Percentiles rank a stretch among this genome's conserved stretches.
Conservation (phyloP, 2,888 invertebrate species). For the Volucella inanis region DNA sequence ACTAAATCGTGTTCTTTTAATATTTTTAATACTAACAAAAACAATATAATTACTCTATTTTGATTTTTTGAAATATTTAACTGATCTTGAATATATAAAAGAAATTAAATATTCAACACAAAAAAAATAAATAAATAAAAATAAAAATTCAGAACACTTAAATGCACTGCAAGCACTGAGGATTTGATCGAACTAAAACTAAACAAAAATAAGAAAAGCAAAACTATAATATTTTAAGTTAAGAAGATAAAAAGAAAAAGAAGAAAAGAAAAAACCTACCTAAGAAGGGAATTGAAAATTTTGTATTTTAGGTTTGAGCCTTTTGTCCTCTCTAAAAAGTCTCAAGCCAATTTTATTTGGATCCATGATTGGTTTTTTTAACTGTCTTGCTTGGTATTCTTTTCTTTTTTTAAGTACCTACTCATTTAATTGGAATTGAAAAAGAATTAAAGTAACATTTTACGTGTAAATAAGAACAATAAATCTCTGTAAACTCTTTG, state of each 20-base stretch:
- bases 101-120: constrained; percentile 48
- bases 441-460: constrained; percentile 30
- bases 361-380: not conserved
- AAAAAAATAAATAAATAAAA: no score
- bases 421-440: constrained; percentile 30
- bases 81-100: not conserved
- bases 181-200: constrained; percentile 83
- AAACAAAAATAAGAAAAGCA: constrained; percentile 75
- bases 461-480: constrained; percentile 51
- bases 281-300: constrained; percentile 4
- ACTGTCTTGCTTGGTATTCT: not conserved
- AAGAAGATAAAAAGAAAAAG: constrained; percentile 75
- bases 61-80: no score
- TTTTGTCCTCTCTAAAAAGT: not conserved
- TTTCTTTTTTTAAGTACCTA: not conserved
- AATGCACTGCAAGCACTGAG: constrained; percentile 84
- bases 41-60: constrained; percentile 30
- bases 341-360: not conserved
- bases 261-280: constrained; percentile 64
- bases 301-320: not conserved
- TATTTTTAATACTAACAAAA: constrained; percentile 41
- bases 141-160: constrained; percentile 74
- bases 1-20: constrained; percentile 38
- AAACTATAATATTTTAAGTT: not conserved
- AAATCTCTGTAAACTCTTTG: constrained; percentile 39